Conservation (phyloP, 2,113 vertebrate species). For the Xyliphius kryptos region DNA sequence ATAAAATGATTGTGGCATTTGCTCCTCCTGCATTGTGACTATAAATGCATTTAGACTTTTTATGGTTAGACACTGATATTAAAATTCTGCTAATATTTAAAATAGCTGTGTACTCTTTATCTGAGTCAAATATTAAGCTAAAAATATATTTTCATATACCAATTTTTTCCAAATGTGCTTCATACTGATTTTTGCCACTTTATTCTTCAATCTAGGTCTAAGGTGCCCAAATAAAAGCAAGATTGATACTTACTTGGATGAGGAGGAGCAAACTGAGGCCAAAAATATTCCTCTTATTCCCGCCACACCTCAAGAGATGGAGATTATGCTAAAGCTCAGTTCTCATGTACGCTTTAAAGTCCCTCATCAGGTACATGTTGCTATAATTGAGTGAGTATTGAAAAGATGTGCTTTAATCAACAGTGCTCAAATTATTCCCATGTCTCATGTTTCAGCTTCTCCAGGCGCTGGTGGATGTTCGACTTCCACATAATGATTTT, state of each 20-base stretch:
- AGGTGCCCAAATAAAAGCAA: slow-evolving; percentile 69
- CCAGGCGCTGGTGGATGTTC: slow-evolving; percentile 86
- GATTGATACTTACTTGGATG: slow-evolving; percentile 74
- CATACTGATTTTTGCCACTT: neutral
- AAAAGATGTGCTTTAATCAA: neutral
- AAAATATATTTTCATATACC: no score
- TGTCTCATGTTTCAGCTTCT: slow-evolving; percentile 70
- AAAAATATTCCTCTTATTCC: slow-evolving; percentile 80
- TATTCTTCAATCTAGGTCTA: slow-evolving; percentile 63
- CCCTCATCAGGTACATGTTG: slow-evolving; percentile 79
- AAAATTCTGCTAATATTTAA: no score
- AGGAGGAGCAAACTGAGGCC: slow-evolving; percentile 60
- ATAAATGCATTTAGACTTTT: no score
- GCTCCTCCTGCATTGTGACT: no score
- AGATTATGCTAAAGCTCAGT: slow-evolving; percentile 88
- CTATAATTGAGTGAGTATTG: neutral
- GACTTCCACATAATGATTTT: slow-evolving; percentile 87
- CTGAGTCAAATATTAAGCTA: no score
- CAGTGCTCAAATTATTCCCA: neutral
- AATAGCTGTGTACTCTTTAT: no score
- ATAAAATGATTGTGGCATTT: no score
- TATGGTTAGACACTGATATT: no score
- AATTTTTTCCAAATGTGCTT: no score
- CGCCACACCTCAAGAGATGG: slow-evolving; percentile 85
- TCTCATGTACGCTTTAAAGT: slow-evolving; percentile 91